Base-by-base conservation (phyloP, 2,113 vertebrate genomes). In the Aplodontia rufa region DNA sequence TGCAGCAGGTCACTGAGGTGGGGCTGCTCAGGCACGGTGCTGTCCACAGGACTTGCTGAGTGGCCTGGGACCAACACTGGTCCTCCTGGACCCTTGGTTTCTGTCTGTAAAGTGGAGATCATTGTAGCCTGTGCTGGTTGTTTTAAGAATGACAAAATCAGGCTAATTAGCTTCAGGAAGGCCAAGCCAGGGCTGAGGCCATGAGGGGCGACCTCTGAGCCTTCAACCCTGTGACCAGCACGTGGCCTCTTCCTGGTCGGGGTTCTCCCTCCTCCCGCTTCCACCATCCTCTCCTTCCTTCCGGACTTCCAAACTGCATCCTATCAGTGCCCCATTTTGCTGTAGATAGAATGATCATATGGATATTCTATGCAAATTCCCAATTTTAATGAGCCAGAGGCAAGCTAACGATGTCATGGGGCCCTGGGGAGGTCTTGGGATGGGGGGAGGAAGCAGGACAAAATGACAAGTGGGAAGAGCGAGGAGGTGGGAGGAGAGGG, bases 301-400 rank as follows among this genome's bases (percentile, higher is more conserved):
- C 37, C 74, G 7, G 28, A 45, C 20, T 75, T 19, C 1, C 11
- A 13, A 16, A 5, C 26, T 11, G 30, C 42, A 9, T 66, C 30
- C 2, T 55, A 40, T 45, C 62, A 24, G 8, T 71, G 89, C 87
- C 81, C 69, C 19, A 11, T 93, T 96, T 90, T 90, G 55, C 68
- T 19, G 40, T n/a, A 64, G 71, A 90, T 64, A 81, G 90, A 92
- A 58, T 35, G 90, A 82, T 87, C 93, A 49, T 85, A 84, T 92
- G 87, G 87, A 51, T 88, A 75, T 93, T 96, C 88, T 93, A 89
- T 83, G 90, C 96, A 96, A 92, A 97, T 95, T 78, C 60, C 88
- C 68, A 92, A 55, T 96, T 97, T 96, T 94, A 97, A 95, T 76
- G 85, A 97, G 94, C 87, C 87, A 68, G 92, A 97, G 95, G 87